These are phyloP conservation scores for Tenthredo livida DNA, from an alignment of 2,888 invertebrate genomes.

Conservation along the genomic window DNA sequence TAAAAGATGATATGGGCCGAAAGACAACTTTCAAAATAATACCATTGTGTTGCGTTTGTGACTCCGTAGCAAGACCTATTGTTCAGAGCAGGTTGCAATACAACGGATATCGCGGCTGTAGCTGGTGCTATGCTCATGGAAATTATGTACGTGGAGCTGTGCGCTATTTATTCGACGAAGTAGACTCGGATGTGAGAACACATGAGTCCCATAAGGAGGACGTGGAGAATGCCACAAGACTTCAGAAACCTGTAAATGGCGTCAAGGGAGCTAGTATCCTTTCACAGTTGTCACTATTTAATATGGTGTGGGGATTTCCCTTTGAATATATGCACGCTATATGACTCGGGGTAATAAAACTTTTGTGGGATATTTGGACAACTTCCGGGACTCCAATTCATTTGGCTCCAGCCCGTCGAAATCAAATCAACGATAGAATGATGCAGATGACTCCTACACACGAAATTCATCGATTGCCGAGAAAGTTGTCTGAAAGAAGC, in stretches of 20 bases:
- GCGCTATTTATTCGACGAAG: constrained; percentile 50
- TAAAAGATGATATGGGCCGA: neutral
- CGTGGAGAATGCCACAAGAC: constrained; percentile 39
- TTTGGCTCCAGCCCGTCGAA: neutral
- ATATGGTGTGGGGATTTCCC: constrained; percentile 37
- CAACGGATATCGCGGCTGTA: constrained; percentile 57
- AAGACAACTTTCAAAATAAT: constrained; percentile 38
- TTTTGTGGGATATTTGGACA: constrained; percentile 49
- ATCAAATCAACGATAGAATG: neutral
- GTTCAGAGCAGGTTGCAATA: constrained; percentile 54
- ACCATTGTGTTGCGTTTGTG: constrained; percentile 40
- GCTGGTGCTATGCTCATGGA: constrained; percentile 57
- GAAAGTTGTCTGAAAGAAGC: neutral
- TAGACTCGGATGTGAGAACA: constrained; percentile 46
- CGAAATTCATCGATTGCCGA: constrained; percentile 18
- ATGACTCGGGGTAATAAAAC: constrained; percentile 48
- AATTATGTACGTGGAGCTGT: constrained; percentile 51
- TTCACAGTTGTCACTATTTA: neutral
- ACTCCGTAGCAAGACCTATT: constrained; percentile 45
- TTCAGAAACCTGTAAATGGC: constrained; percentile 37
- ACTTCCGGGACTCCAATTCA: neutral
- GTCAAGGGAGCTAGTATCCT: constrained; percentile 56
- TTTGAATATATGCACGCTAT: constrained; percentile 57
- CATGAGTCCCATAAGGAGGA: constrained; percentile 46
- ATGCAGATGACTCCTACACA: neutral